Percentiles rank a stretch among this genome's conserved stretches.
phyloP scores from a whole-genome alignment of 2,888 invertebrate genomes.

The Iphiclides podalirius region DNA sequence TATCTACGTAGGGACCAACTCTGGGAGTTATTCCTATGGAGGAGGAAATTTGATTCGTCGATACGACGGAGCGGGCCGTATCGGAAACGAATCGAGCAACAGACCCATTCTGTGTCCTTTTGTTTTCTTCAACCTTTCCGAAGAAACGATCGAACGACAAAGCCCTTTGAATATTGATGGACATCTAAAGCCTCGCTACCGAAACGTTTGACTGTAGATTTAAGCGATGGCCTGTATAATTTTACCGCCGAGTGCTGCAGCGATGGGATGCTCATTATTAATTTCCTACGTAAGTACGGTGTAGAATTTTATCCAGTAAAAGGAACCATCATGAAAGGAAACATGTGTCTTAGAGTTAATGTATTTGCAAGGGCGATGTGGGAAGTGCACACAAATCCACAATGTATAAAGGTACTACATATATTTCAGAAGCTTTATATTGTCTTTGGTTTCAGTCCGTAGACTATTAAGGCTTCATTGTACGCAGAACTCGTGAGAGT shows the following conservation, averaged over 20 bases:
- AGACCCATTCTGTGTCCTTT: slow-evolving; percentile 61
- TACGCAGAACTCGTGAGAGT: too few species aligned
- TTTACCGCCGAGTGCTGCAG: background rate
- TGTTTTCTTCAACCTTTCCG: slow-evolving; percentile 44
- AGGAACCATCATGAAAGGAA: too few species aligned
- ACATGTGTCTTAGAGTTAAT: too few species aligned
- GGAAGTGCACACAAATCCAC: too few species aligned
- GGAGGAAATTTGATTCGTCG: slow-evolving; percentile 70
- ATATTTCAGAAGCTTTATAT: too few species aligned
- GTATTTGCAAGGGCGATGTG: too few species aligned
- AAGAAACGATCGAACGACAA: slow-evolving; percentile 58
- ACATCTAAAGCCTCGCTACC: slow-evolving; percentile 34
- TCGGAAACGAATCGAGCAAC: slow-evolving; percentile 78
- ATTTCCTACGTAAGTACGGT: too few species aligned
- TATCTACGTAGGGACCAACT: too few species aligned
- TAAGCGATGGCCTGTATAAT: slow-evolving; percentile 8
- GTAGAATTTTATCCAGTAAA: too few species aligned
- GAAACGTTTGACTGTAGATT: slow-evolving; percentile 13
- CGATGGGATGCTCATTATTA: too few species aligned
- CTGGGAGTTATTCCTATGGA: slow-evolving; percentile 44
- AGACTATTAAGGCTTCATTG: too few species aligned
- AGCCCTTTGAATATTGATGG: slow-evolving; percentile 69
- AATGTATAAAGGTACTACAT: background rate
- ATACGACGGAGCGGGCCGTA: slow-evolving; percentile 71
- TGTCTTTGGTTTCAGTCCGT: too few species aligned